Conservation (phyloP, 2,797 vertebrate species). For the Hephaestus fuliginosus region DNA sequence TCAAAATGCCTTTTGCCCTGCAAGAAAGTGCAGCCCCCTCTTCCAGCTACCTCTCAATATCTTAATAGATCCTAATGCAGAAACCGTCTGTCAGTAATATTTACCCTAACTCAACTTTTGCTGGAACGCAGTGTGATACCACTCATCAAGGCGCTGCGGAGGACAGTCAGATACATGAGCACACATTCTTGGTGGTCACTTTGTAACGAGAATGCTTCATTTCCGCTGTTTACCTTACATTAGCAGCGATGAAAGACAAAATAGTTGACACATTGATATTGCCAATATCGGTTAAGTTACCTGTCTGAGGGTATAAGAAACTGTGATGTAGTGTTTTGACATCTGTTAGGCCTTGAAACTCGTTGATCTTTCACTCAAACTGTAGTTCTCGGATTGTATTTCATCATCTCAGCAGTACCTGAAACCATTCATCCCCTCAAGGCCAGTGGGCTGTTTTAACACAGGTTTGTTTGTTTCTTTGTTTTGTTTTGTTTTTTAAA, state of each 20-base stretch:
- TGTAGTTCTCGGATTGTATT: not conserved
- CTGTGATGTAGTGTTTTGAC: not conserved
- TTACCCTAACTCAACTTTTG: not conserved
- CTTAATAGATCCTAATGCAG: not conserved
- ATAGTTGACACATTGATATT: not conserved
- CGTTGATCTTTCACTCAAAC: not conserved
- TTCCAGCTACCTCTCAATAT: constrained; percentile 1
- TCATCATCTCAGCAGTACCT: not conserved
- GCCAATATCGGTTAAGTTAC: not conserved
- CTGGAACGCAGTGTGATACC: not conserved
- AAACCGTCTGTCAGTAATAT: not conserved
- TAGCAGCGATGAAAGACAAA: not conserved
- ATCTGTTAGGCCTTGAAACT: not conserved
- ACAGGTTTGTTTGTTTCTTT: not conserved
- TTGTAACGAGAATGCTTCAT: not conserved
- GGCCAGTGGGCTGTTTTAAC: not conserved
- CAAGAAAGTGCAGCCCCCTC: not conserved
- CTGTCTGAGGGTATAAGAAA: not conserved
- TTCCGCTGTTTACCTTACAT: not conserved
- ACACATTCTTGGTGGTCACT: not conserved
- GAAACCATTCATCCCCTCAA: not conserved
- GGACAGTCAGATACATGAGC: not conserved
- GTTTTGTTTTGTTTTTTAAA: not conserved
- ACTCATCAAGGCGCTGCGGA: not conserved
- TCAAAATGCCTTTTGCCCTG: not conserved